Conservation (phyloP, 2,888 invertebrate genomes). For the Ptilodon capucinus region DNA sequence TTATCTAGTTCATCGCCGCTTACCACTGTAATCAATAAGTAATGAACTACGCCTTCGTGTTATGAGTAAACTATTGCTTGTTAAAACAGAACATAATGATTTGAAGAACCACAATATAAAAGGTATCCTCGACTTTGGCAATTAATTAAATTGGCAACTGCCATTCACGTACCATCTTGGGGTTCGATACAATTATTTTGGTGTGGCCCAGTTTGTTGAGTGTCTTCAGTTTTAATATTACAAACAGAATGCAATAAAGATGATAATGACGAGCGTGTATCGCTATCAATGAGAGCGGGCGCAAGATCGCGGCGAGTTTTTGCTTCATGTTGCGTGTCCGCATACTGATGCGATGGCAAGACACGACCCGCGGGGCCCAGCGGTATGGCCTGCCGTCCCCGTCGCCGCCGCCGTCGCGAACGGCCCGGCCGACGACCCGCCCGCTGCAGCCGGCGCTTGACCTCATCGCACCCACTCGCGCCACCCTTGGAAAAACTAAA, state of each 20-base stretch:
- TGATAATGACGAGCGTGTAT: constrained; percentile 42
- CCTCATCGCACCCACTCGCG: constrained; percentile 43
- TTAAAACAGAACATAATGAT: too few species aligned
- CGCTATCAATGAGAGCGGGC: constrained; percentile 50
- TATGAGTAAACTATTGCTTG: too few species aligned
- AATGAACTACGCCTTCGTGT: neutral
- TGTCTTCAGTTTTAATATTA: constrained; percentile 15
- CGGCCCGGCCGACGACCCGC: constrained; percentile 62
- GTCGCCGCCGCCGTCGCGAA: constrained; percentile 16
- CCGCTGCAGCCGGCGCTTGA: constrained; percentile 59
- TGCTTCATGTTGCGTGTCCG: constrained; percentile 57
- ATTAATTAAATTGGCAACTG: too few species aligned
- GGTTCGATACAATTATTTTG: neutral
- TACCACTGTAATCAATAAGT: too few species aligned
- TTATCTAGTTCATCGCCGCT: constrained; percentile 1
- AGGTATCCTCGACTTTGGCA: too few species aligned
- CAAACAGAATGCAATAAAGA: constrained; percentile 33
- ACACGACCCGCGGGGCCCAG: constrained; percentile 54
- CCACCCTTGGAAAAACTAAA: constrained; percentile 33
- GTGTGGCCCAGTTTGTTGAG: neutral
- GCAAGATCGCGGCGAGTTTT: constrained; percentile 47
- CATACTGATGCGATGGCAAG: constrained; percentile 60
- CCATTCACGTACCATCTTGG: too few species aligned
- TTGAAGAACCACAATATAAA: too few species aligned
- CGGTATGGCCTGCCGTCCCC: too few species aligned